phyloP scores from a whole-genome alignment of 30 jellyfish, hydroid and myxozoan genomes.

The Sanderia malayensis region DNA sequence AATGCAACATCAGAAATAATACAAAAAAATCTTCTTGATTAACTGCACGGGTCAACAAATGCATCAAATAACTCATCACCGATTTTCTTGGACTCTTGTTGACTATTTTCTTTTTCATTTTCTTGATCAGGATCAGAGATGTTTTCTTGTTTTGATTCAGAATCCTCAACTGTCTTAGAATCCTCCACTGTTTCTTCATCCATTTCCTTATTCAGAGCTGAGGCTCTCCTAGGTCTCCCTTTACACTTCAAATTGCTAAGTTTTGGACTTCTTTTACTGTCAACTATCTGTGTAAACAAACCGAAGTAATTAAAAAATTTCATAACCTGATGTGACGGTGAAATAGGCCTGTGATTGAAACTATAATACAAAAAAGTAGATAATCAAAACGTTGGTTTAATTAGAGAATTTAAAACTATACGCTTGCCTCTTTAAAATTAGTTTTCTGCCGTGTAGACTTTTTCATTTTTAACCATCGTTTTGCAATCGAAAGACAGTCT shows the following conservation, averaged over 20 bases:
- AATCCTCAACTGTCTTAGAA: background rate
- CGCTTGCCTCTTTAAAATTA: conserved; percentile 20
- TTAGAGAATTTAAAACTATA: too few relatives aligned
- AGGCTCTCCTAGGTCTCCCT: background rate
- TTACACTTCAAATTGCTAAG: conserved; percentile 1
- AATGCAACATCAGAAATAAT: too few relatives aligned
- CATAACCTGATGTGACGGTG: too few relatives aligned
- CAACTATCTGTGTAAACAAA: conserved; percentile 49
- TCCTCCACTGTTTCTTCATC: background rate
- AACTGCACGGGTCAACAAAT: too few relatives aligned
- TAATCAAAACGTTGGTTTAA: too few relatives aligned
- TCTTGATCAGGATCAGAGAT: background rate
- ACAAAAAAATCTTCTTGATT: too few relatives aligned
- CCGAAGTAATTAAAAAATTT: too few relatives aligned
- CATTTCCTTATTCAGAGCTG: background rate
- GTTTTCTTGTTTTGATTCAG: background rate
- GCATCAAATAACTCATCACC: too few relatives aligned
- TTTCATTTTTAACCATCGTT: conserved; percentile 12
- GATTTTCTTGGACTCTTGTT: background rate
- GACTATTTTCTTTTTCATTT: background rate
- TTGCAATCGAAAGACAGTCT: conserved; percentile 33
- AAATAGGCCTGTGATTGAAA: too few relatives aligned
- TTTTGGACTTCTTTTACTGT: conserved; percentile 42
- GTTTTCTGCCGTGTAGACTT: conserved; percentile 12
- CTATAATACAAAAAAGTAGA: too few relatives aligned